A percentile compares a stretch with the other conserved stretches of the same genome.
phyloP scores from a whole-genome alignment of 2,113 vertebrate genomes.

The Grammomys dolichurus region DNA sequence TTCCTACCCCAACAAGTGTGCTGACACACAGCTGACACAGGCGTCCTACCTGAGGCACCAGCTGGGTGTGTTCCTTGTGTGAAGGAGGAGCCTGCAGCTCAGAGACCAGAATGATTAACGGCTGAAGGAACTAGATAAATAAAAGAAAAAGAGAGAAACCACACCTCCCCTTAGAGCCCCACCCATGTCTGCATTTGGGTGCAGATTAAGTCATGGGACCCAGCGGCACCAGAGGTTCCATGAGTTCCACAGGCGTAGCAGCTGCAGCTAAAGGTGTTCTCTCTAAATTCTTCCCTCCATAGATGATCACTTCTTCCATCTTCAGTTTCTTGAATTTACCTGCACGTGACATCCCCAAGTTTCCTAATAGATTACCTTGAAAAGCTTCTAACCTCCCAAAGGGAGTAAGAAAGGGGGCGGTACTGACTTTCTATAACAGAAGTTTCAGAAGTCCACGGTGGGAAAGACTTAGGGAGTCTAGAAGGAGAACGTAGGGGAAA shows the following conservation, averaged over 20 bases:
- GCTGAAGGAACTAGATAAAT: constrained; percentile 25
- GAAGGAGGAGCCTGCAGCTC: background rate
- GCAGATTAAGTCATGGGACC: background rate
- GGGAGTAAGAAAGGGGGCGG: background rate
- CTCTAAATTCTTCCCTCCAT: background rate
- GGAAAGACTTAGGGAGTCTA: background rate
- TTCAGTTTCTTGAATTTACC: background rate
- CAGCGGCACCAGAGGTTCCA: background rate
- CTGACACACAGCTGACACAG: background rate
- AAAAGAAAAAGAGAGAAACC: constrained; percentile 57
- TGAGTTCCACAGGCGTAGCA: background rate
- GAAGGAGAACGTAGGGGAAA: background rate
- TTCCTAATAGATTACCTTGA: background rate
- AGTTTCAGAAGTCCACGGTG: background rate
- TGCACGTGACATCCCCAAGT: background rate
- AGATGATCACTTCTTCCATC: background rate
- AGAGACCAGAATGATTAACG: constrained; percentile 17
- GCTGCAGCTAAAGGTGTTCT: background rate
- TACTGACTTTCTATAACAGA: background rate
- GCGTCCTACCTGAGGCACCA: constrained; percentile 65
- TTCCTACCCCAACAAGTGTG: background rate
- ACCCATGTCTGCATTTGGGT: constrained; percentile 47
- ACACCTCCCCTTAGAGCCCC: constrained; percentile 2
- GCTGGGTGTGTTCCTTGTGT: background rate
- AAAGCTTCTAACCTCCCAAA: background rate